Conservation (phyloP, 2,113 vertebrate species). For the Laticauda colubrina region DNA sequence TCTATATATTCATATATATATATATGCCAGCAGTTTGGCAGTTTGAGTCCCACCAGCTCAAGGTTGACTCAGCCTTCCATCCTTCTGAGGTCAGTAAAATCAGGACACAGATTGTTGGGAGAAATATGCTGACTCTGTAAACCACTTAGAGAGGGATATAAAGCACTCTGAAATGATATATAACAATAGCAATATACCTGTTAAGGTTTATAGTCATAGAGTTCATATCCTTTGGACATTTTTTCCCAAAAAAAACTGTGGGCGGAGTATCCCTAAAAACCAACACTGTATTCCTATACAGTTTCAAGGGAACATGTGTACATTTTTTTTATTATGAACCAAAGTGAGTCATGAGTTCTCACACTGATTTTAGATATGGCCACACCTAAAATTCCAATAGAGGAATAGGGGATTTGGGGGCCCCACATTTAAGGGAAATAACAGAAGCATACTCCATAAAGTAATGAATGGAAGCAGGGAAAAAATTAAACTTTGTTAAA, state of each 20-base stretch:
- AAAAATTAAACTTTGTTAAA: neutral
- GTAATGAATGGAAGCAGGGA: neutral
- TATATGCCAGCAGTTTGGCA: no score
- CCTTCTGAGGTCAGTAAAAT: no score
- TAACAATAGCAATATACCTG: neutral
- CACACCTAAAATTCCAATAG: neutral
- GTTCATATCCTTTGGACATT: neutral
- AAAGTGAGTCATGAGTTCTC: neutral
- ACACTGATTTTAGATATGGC: neutral
- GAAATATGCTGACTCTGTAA: no score
- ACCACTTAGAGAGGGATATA: no score
- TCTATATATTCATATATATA: neutral
- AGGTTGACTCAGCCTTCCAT: no score
- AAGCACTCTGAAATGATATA: no score
- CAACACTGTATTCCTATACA: neutral
- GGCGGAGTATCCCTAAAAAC: neutral
- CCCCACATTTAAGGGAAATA: neutral
- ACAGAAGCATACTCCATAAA: neutral
- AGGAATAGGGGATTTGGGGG: neutral
- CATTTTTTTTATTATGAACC: neutral
- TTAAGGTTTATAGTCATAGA: neutral
- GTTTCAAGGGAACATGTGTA: neutral
- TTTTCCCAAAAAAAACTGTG: neutral
- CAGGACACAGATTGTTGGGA: no score
- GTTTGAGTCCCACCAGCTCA: no score